Evolutionary conservation across 2,113 vertebrate genomes (phyloP).

Genomic region (Ivindomyrus marchei): DNA sequence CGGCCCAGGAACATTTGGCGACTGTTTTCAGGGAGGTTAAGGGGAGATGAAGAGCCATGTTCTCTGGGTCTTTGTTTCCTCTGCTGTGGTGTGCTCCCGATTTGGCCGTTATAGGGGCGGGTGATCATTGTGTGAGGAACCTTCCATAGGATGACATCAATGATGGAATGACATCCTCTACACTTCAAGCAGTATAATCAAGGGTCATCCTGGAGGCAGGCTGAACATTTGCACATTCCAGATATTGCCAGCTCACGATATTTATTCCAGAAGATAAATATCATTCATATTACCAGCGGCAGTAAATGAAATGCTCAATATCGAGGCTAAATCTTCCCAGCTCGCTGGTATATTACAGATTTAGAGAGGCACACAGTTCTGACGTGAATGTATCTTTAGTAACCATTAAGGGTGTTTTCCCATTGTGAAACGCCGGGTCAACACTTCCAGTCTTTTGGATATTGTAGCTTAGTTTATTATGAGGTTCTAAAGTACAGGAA

Average conservation of each 20-base stretch:
- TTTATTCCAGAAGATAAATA: neutral
- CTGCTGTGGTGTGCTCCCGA: neutral
- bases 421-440: neutral
- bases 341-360: neutral
- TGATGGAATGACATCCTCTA: neutral
- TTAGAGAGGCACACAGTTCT: neutral
- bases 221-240: neutral
- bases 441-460: neutral
- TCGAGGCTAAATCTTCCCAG: neutral
- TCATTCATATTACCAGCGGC: neutral
- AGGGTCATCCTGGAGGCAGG: neutral
- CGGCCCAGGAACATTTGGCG: neutral
- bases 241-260: neutral
- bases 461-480: neutral
- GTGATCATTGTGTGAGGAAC: neutral
- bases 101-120: neutral
- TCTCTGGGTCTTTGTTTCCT: neutral
- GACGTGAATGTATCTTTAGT: neutral
- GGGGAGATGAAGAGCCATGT: neutral
- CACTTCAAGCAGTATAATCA: neutral
- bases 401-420: conserved; percentile 1
- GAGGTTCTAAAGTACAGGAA: neutral
- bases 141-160: neutral
- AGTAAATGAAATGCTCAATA: neutral
- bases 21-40: neutral